Conservation (phyloP, 1,140 invertebrate species). For the Papilio polytes region DNA sequence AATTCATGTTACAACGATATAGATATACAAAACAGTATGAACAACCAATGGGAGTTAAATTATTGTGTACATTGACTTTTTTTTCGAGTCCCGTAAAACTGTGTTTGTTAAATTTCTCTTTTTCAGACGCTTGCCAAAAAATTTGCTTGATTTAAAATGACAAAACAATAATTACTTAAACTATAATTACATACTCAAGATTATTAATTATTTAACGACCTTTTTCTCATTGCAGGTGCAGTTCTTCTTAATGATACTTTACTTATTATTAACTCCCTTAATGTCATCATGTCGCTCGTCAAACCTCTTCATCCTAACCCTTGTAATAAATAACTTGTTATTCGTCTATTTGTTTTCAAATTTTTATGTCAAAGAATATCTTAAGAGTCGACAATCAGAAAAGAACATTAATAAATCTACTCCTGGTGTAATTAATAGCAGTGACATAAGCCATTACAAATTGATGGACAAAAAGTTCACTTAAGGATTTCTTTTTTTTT, state of each 20-base stretch:
- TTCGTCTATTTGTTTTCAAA: neutral
- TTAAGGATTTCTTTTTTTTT: no score
- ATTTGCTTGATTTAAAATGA: neutral
- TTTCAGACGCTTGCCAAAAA: no score
- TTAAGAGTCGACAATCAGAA: neutral
- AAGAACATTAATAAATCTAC: neutral
- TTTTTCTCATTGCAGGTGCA: constrained; percentile 43
- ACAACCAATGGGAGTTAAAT: neutral
- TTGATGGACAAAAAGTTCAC: no score
- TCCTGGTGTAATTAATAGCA: neutral
- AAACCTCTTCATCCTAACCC: neutral
- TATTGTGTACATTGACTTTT: no score
- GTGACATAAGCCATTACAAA: neutral
- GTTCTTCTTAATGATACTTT: constrained; percentile 41
- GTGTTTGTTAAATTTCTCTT: no score
- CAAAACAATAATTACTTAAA: neutral
- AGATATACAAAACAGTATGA: neutral
- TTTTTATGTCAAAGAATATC: constrained; percentile 12
- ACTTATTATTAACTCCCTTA: constrained; percentile 26
- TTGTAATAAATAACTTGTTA: constrained; percentile 13
- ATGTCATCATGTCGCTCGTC: constrained; percentile 40
- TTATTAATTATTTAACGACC: neutral
- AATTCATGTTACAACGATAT: no score
- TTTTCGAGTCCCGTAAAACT: no score
- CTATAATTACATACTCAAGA: no score